Percentiles rank a stretch among this genome's conserved stretches.
These are phyloP conservation scores for Simalia tracyae DNA, from an alignment of 2,797 vertebrate species.

Conservation along the genomic window DNA sequence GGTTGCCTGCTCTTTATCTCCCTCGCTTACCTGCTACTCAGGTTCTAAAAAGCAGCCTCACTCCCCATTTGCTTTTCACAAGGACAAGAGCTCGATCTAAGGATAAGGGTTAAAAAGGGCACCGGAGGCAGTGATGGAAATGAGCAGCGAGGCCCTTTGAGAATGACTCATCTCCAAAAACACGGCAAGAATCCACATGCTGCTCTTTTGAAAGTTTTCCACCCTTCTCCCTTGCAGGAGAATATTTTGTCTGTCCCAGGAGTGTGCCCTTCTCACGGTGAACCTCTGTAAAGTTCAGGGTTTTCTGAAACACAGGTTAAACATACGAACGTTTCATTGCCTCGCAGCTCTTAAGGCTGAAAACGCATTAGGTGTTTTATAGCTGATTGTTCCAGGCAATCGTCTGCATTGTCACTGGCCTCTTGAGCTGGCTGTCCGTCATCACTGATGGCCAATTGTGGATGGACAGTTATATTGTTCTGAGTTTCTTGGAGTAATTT, in stretches of 20 bases:
- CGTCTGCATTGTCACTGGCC: background rate
- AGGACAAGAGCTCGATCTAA: background rate
- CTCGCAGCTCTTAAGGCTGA: background rate
- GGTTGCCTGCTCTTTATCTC: background rate
- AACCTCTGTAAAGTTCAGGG: too few relatives aligned
- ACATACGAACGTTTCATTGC: background rate
- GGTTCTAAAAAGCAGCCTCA: background rate
- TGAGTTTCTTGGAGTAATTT: background rate
- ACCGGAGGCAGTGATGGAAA: background rate
- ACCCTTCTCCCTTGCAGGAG: background rate
- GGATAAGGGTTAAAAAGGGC: background rate
- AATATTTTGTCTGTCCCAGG: too few relatives aligned
- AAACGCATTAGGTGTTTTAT: background rate
- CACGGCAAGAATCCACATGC: background rate
- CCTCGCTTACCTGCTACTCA: background rate
- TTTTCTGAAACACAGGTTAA: background rate
- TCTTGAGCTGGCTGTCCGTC: background rate
- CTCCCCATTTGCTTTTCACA: background rate
- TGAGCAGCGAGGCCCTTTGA: background rate
- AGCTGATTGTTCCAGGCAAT: background rate
- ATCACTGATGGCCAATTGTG: background rate
- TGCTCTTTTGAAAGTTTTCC: constrained; percentile 5
- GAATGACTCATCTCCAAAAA: background rate
- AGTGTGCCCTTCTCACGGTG: background rate
- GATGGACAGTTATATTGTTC: background rate